A percentile compares a stretch with the other conserved stretches of the same genome.
These are phyloP conservation scores for Disparrhopalites patrizii DNA, from an alignment of 2,888 invertebrate genomes.

Conservation along the genomic window DNA sequence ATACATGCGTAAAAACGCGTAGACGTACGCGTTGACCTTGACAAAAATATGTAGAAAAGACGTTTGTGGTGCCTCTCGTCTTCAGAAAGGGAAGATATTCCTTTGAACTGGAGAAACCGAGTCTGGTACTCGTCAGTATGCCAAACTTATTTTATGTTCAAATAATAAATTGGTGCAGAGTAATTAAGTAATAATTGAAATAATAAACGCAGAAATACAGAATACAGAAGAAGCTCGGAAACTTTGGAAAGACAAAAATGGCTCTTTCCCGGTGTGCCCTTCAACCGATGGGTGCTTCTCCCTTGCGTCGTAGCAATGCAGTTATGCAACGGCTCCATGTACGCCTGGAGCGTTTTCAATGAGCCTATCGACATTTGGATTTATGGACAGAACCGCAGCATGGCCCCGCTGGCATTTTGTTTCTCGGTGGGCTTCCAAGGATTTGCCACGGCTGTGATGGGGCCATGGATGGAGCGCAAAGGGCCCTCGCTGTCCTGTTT, in stretches of 20 bases:
- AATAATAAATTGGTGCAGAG: too few relatives aligned
- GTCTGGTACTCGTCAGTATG: too few relatives aligned
- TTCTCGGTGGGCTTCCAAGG: slow-evolving; percentile 43
- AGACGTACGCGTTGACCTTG: too few relatives aligned
- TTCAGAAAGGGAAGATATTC: too few relatives aligned
- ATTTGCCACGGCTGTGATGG: slow-evolving; percentile 37
- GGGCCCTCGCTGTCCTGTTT: slow-evolving; percentile 37
- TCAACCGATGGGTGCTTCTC: slow-evolving; percentile 41
- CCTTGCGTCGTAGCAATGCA: slow-evolving; percentile 42
- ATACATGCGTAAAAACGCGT: too few relatives aligned
- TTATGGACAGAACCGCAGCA: slow-evolving; percentile 32
- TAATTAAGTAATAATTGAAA: too few relatives aligned
- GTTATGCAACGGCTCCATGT: slow-evolving; percentile 43
- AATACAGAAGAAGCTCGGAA: slow-evolving; percentile 8
- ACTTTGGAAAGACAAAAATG: slow-evolving; percentile 21
- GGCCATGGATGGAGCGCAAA: slow-evolving; percentile 43
- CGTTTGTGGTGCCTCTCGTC: too few relatives aligned
- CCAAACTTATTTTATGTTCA: too few relatives aligned
- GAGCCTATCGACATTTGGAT: slow-evolving; percentile 40
- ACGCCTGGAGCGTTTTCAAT: slow-evolving; percentile 47
- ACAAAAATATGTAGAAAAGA: too few relatives aligned
- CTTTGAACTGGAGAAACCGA: too few relatives aligned
- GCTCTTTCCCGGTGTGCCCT: slow-evolving; percentile 21
- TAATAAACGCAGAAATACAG: too few relatives aligned
- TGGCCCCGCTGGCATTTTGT: slow-evolving; percentile 45